Conservation (phyloP, 2,888 invertebrate genomes). For the Ochropleura leucogaster region DNA sequence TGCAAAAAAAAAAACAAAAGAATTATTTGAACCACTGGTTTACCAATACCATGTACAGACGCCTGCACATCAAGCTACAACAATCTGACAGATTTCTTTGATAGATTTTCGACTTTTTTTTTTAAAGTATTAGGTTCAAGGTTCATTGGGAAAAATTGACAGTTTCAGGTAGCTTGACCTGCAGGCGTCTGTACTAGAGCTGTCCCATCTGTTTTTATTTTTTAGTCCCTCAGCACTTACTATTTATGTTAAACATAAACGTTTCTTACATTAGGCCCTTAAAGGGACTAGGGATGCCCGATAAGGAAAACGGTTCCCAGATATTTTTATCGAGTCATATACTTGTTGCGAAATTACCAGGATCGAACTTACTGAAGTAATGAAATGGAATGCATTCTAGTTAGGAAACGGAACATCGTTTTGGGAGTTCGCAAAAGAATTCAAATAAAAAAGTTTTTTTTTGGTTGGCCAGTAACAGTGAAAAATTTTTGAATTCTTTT, state of each 20-base stretch:
- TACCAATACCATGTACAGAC: constrained; percentile 17
- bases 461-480: constrained; percentile 13
- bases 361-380: constrained; percentile 59
- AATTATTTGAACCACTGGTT: constrained; percentile 42
- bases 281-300: constrained; percentile 52
- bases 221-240: constrained; percentile 57
- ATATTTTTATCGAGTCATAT: constrained; percentile 58
- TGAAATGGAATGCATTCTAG: constrained; percentile 55
- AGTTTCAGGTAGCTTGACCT: too few relatives aligned
- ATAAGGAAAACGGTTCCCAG: constrained; percentile 63
- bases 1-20: background rate
- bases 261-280: constrained; percentile 62
- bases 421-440: constrained; percentile 47
- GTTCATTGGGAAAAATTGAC: too few relatives aligned
- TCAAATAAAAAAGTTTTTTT: constrained; percentile 37
- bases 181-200: too few relatives aligned
- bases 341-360: constrained; percentile 53
- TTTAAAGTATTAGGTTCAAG: too few relatives aligned
- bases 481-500: constrained; percentile 31
- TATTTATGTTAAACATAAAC: constrained; percentile 67
- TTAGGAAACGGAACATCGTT: constrained; percentile 26
- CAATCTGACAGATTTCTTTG: too few relatives aligned
- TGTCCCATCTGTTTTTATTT: constrained; percentile 65
- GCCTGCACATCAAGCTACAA: too few relatives aligned
- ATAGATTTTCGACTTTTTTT: too few relatives aligned